Evolutionary conservation across 2,113 vertebrate genomes (phyloP).

Genomic region (Hippocampus zosterae): DNA sequence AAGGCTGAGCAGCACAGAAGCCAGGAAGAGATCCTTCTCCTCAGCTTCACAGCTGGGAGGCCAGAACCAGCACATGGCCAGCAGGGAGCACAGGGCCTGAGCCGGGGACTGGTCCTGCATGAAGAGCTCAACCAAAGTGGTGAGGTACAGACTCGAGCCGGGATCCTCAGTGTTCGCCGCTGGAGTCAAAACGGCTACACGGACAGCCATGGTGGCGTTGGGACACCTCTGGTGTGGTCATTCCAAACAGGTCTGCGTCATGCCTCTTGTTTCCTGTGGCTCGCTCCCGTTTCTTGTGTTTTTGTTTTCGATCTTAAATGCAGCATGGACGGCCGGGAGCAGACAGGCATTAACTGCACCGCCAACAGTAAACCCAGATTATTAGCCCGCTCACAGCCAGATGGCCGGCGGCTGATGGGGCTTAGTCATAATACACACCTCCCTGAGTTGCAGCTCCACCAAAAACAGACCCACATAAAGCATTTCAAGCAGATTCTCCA

Average conservation of each 20-base stretch:
- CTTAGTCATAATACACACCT: slow-evolving; percentile 61
- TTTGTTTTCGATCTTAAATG: slow-evolving; percentile 18
- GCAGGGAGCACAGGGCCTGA: slow-evolving; percentile 52
- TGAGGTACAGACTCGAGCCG: slow-evolving; percentile 45
- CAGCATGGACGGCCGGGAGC: slow-evolving; percentile 24
- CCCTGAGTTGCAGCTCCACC: slow-evolving; percentile 19
- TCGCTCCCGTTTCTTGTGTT: slow-evolving; percentile 30
- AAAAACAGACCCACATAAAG: slow-evolving; percentile 23
- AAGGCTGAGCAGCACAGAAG: slow-evolving; percentile 57
- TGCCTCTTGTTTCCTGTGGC: slow-evolving; percentile 14
- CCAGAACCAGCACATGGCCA: slow-evolving; percentile 67
- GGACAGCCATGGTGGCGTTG: slow-evolving; percentile 5
- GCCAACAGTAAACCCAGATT: slow-evolving; percentile 72
- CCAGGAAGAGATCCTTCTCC: slow-evolving; percentile 60
- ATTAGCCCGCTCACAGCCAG: slow-evolving; percentile 74
- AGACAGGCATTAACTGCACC: slow-evolving; percentile 45
- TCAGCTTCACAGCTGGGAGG: slow-evolving; percentile 27
- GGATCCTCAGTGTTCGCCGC: slow-evolving; percentile 28
- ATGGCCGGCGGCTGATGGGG: slow-evolving; percentile 76
- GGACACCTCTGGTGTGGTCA: slow-evolving; percentile 20
- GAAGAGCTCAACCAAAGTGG: slow-evolving; percentile 53
- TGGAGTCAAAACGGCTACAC: slow-evolving; percentile 11
- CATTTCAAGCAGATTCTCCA: slow-evolving; percentile 19
- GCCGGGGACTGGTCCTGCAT: slow-evolving; percentile 44
- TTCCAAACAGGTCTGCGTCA: slow-evolving; percentile 27